Conservation (phyloP, 2,113 vertebrate genomes). For the Rana temporaria region DNA sequence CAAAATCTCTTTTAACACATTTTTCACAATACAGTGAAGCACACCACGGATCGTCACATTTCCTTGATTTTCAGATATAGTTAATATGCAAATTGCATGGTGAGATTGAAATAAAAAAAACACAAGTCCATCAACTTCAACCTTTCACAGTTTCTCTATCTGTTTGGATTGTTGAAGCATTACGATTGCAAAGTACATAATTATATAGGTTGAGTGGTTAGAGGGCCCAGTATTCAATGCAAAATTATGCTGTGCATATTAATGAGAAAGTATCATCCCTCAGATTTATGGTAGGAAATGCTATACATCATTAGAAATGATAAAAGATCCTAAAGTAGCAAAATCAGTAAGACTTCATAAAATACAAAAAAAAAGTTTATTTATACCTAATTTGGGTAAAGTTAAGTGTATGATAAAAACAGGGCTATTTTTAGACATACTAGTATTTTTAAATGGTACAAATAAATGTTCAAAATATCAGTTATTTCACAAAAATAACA, state of each 20-base stretch:
- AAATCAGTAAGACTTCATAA: no score
- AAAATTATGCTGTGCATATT: constrained; percentile 9
- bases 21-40: no score
- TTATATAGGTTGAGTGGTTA: constrained; percentile 1
- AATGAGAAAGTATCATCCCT: neutral
- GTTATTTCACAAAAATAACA: no score
- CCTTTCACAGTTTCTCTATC: neutral
- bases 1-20: no score
- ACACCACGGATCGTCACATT: neutral
- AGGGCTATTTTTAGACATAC: no score
- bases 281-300: neutral
- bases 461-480: no score
- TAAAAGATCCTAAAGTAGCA: neutral
- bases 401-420: no score
- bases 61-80: neutral
- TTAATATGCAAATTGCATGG: neutral
- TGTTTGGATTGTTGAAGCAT: constrained; percentile 13
- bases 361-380: no score
- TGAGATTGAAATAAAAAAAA: neutral
- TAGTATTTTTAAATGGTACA: no score
- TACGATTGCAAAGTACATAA: constrained; percentile 6
- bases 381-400: no score
- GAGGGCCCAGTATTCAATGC: neutral
- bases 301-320: neutral
- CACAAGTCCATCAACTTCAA: neutral